Percentiles rank a stretch among this genome's conserved stretches.
Evolutionary conservation across 2,797 vertebrate genomes (phyloP).

Genomic region (Acanthurus leucopareius): DNA sequence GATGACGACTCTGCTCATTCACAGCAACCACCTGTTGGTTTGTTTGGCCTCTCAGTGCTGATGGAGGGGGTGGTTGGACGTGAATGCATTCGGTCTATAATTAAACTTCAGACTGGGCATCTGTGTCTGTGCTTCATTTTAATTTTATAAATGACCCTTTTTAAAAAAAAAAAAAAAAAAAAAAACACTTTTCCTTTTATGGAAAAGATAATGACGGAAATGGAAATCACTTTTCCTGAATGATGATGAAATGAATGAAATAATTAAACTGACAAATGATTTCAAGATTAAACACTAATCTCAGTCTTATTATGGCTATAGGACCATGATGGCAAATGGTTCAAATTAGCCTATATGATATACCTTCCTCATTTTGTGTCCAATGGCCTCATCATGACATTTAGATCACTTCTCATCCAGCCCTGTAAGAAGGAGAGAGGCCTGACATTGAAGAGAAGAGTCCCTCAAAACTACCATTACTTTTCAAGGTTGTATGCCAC

Average conservation of each 20-base stretch:
- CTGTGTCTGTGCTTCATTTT: not conserved
- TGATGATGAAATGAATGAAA: not conserved
- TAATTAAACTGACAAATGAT: not conserved
- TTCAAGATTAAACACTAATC: not conserved
- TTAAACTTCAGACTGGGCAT: not conserved
- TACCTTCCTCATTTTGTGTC: constrained; percentile 51
- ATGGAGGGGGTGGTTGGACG: not conserved
- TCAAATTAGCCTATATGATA: not conserved
- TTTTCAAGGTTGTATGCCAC: constrained; percentile 58
- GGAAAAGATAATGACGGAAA: not conserved
- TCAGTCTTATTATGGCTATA: not conserved
- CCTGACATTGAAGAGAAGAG: constrained; percentile 59
- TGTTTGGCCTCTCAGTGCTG: not conserved
- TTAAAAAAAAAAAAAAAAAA: not conserved
- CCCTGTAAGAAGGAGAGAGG: constrained; percentile 43
- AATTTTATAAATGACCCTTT: not conserved
- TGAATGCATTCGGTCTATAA: too few species aligned
- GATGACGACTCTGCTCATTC: constrained; percentile 4
- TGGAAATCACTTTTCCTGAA: not conserved
- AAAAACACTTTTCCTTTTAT: not conserved
- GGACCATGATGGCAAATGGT: not conserved
- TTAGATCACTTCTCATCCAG: constrained; percentile 63
- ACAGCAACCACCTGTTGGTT: not conserved
- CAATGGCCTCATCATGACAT: constrained; percentile 57
- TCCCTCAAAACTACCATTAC: constrained; percentile 51